These are phyloP conservation scores for Betta splendens DNA, from an alignment of 2,797 vertebrate genomes.

Conservation along the genomic window DNA sequence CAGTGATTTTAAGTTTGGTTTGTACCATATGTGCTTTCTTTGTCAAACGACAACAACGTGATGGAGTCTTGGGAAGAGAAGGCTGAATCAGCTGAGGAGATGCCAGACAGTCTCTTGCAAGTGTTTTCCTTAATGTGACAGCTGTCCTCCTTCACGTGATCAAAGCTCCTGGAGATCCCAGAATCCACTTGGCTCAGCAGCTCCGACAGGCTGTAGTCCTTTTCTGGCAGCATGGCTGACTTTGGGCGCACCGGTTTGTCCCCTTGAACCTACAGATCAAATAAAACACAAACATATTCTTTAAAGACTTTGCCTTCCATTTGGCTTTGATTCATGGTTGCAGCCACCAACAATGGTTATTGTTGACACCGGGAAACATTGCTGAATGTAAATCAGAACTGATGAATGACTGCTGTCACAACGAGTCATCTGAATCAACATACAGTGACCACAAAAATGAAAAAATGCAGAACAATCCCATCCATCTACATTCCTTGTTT, in stretches of 20 bases:
- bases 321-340: slow-evolving; percentile 5
- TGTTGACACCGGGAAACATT: slow-evolving; percentile 43
- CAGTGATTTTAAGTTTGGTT: too few relatives aligned
- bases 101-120: slow-evolving; percentile 92
- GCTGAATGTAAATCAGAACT: neutral
- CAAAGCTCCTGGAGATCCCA: slow-evolving; percentile 90
- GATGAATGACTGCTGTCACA: too few relatives aligned
- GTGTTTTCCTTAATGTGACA: slow-evolving; percentile 87
- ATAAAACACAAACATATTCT: slow-evolving; percentile 20
- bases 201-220: slow-evolving; percentile 93
- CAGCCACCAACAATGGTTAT: neutral
- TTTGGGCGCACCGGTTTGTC: slow-evolving; percentile 78
- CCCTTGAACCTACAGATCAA: slow-evolving; percentile 65
- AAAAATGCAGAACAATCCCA: slow-evolving; percentile 49
- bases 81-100: slow-evolving; percentile 96
- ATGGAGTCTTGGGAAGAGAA: slow-evolving; percentile 98
- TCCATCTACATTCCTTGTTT: slow-evolving; percentile 66
- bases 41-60: slow-evolving; percentile 93
- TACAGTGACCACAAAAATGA: slow-evolving; percentile 28
- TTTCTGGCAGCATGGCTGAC: slow-evolving; percentile 86
- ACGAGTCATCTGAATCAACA: too few relatives aligned
- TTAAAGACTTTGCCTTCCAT: slow-evolving; percentile 32
- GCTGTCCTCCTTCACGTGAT: slow-evolving; percentile 87
- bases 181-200: slow-evolving; percentile 94
- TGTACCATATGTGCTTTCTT: slow-evolving; percentile 88